Base-by-base conservation (phyloP, 1,140 invertebrate species). In the Bombus affinis region DNA sequence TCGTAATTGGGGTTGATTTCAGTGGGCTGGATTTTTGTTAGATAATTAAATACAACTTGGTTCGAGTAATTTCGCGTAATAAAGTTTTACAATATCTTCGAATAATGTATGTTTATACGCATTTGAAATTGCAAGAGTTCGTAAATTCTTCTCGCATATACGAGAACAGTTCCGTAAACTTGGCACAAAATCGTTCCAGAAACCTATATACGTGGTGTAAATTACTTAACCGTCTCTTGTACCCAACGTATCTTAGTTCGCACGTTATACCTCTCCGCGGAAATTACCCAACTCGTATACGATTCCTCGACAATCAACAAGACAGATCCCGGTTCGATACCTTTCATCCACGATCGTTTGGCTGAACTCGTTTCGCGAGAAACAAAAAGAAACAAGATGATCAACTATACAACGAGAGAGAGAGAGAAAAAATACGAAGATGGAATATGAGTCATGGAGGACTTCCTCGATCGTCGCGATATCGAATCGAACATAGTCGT, bases 1-100 rank as follows among this genome's bases (percentile, higher is more conserved):
- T 44, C 12, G 53, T 65, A 74, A 82, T 75, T 74, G 80, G 53
- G 25, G 10, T 65, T 65, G 39, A 65, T 75, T 74, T 65, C 80
- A 28, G 32, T 1, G n/a, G 57, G 32, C 72, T 47, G 57, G 39
- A 82, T 82, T 82, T 82, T 65, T 42, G 0, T 76, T 12, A 18
- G 53, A 0, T 44, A n/a, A 74, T 75, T 74, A 66, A 74, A 65
- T 35, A 25, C 70, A 35, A 35, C 1, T 25, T 32, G 12, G 12
- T 35, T 42, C 32, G 25, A 12, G 44, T 32, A 32, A 53, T 73
- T 81, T 35, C 13, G 25, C 25, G 28, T 32, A 65, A 77, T 42
- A 32, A 66, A 32, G 15, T 32, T 32, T 32, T 32, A 65, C 62
- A 5, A 65, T 37, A 37, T 68, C 3, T 10, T 12, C 65, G 65